Evolutionary conservation across 1,140 invertebrate genomes (phyloP).

Genomic region (Akabosia matsudoensis): DNA sequence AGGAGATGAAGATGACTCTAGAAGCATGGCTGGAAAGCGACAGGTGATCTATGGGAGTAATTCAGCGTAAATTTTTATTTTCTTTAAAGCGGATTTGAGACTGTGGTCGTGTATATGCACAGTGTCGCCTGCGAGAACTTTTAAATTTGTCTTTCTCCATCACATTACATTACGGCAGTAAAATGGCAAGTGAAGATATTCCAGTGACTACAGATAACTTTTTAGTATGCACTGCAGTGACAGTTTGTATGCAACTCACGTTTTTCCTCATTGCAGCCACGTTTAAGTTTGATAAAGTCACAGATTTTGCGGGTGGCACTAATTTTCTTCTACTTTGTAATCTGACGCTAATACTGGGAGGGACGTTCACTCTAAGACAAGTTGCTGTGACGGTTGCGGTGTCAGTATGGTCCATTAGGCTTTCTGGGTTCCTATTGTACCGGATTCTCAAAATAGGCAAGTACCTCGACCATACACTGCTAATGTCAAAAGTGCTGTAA

Average conservation of each 20-base stretch:
- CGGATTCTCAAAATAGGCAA: constrained; percentile 78
- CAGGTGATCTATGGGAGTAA: too few species aligned
- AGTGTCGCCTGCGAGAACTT: too few species aligned
- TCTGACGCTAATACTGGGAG: constrained; percentile 78
- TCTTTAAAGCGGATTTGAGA: too few species aligned
- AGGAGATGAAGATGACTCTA: too few species aligned
- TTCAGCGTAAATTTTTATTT: too few species aligned
- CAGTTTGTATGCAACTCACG: constrained; percentile 77
- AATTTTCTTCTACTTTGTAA: constrained; percentile 86
- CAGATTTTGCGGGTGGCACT: constrained; percentile 85
- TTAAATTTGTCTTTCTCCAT: too few species aligned
- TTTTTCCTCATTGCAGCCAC: constrained; percentile 81
- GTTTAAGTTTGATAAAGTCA: constrained; percentile 84
- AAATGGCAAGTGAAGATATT: too few species aligned
- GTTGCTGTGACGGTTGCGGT: constrained; percentile 70
- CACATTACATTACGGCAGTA: too few species aligned
- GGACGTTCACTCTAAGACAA: constrained; percentile 79
- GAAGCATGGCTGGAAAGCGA: too few species aligned
- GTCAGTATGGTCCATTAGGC: constrained; percentile 76
- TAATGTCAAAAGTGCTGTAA: background rate
- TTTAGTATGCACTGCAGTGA: constrained; percentile 85
- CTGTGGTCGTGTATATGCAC: too few species aligned
- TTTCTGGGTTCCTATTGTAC: constrained; percentile 81
- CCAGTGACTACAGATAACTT: too few species aligned
- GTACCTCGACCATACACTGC: background rate